Evolutionary conservation across 2,797 vertebrate genomes (phyloP), one percentile per base, ranked within the genome.

Genomic region (Cercopithecus petaurista): DNA sequence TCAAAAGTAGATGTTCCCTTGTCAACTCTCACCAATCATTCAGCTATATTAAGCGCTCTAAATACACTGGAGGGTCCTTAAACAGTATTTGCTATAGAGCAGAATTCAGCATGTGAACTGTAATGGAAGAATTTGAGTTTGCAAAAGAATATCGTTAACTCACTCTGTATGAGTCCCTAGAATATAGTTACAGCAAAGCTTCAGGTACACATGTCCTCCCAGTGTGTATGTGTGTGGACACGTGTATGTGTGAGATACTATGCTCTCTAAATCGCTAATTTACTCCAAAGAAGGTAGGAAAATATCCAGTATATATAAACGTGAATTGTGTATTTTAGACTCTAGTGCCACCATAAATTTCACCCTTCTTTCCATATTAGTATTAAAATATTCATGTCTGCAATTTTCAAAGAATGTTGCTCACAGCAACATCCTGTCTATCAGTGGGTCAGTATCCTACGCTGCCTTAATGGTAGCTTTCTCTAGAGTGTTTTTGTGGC

Each of bases 301-400:
- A 92, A 30, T 76, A 92, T 30, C 8, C 14, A 48, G 13, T 30
- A 70, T 59, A 59, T 10, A 76, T 43, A 85, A 48, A 70, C 85
- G 2, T 81, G 7, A 43, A 52, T 33, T 88, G 13, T 85, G 22
- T 79, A 50, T 33, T 93, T 90, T 80, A 95, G 7, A 76, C 26
- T 48, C 33, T 67, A 87, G 5, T 83, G 59, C 43, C 33, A 75
- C 19, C 7, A 73, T 67, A 83, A 76, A 77, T 89, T 77, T 94
- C 8, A 90, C 33, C 15, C n/a, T 88, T 90, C 36, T 67, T 88
- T 87, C 57, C 26, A 28, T 59, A 82, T 89, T 94, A 72, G 1
- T 72, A 91, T 87, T 82, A 90, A 97, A 96, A 90, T 88, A 95
- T 64, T 88, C 10, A 70, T 88, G 96, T 79, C 50, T 80, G 15